Percentiles rank a stretch among this genome's conserved stretches.
These are phyloP conservation scores for Yponomeuta sedellus DNA, from an alignment of 2,888 invertebrate genomes.

Conservation along the genomic window DNA sequence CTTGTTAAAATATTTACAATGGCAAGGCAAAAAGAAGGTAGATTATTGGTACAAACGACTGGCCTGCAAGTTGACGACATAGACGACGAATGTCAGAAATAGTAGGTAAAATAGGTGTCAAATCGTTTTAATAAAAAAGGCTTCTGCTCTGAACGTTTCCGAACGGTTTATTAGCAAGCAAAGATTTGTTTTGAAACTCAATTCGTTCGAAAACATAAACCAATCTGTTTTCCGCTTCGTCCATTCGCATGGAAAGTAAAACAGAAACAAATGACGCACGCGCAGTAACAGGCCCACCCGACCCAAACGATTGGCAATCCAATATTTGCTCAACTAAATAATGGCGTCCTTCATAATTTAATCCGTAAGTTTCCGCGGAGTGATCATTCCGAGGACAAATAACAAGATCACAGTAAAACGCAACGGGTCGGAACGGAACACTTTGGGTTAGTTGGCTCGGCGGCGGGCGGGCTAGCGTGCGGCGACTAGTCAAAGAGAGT, in stretches of 20 bases:
- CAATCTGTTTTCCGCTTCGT: not conserved
- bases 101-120: not conserved
- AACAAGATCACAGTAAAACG: conserved; percentile 54
- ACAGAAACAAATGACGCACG: not conserved
- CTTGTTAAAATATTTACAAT: too few species aligned
- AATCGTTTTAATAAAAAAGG: not conserved
- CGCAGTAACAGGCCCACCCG: not conserved
- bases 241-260: not conserved
- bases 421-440: conserved; percentile 55
- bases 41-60: not conserved
- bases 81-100: not conserved
- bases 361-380: conserved; percentile 30
- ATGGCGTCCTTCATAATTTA: conserved; percentile 42
- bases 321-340: conserved; percentile 25
- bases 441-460: conserved; percentile 25
- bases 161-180: not conserved
- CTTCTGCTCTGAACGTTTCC: not conserved
- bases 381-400: conserved; percentile 30
- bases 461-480: conserved; percentile 36
- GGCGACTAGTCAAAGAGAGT: conserved; percentile 44
- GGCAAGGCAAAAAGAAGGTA: not conserved
- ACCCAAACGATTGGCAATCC: not conserved
- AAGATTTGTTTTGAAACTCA: not conserved
- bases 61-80: not conserved
- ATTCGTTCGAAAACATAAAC: not conserved